Percentiles rank a stretch among this genome's conserved stretches.
These are phyloP conservation scores for Pecten maximus DNA, from an alignment of 2,888 invertebrate species.

Conservation along the genomic window DNA sequence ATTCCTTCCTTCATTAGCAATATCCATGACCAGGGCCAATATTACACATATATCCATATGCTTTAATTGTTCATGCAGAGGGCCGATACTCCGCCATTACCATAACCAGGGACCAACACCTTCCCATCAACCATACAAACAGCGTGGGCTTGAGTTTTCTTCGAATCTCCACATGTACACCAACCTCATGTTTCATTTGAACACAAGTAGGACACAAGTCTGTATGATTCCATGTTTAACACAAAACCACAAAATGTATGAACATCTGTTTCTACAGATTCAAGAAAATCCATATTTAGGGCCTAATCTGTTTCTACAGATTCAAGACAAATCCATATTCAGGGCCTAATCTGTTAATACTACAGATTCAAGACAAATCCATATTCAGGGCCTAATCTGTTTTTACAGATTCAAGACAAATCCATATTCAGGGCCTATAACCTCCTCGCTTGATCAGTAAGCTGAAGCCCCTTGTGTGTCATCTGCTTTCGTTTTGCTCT, in stretches of 20 bases:
- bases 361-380: no score
- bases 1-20: neutral
- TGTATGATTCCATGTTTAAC: neutral
- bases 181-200: neutral
- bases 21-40: neutral
- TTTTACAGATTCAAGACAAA: neutral
- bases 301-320: neutral
- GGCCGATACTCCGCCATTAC: neutral
- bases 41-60: neutral
- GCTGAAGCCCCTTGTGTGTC: constrained; percentile 53
- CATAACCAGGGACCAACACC: neutral
- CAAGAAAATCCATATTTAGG: neutral
- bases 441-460: neutral
- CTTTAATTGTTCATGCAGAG: neutral
- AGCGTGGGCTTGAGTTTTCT: neutral
- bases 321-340: neutral
- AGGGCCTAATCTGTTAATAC: constrained; percentile 31
- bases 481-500: constrained; percentile 63
- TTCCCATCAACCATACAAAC: no score
- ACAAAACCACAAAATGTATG: neutral
- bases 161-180: neutral
- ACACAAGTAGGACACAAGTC: neutral
- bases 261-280: neutral
- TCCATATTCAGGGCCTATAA: neutral
- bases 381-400: no score